These are phyloP conservation scores for Pseudorhombus dupliciocellatus DNA, from an alignment of 2,113 vertebrate genomes.

Conservation along the genomic window DNA sequence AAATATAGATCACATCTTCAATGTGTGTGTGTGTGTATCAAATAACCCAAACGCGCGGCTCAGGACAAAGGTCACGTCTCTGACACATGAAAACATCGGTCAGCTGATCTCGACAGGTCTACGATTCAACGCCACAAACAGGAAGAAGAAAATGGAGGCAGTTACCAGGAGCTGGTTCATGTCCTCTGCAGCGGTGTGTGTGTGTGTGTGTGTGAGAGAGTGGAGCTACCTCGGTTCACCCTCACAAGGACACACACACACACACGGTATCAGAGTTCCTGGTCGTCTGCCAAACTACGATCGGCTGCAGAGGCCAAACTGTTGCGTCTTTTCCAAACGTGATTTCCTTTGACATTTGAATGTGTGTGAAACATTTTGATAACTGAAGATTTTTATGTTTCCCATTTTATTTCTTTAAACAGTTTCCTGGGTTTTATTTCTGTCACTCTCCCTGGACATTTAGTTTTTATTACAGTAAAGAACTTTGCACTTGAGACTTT, in stretches of 20 bases:
- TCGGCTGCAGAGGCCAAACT: slow-evolving; percentile 60
- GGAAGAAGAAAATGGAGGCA: not conserved
- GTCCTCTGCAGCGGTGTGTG: slow-evolving; percentile 36
- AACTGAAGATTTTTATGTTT: too few relatives aligned
- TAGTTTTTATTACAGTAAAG: too few relatives aligned
- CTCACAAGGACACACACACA: slow-evolving; percentile 60
- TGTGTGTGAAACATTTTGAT: not conserved
- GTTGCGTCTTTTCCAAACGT: not conserved
- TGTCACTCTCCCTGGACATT: too few relatives aligned
- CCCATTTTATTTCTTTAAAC: too few relatives aligned
- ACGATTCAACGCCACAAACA: not conserved
- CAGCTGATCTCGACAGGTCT: not conserved
- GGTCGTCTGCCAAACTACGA: slow-evolving; percentile 75
- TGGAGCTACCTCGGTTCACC: slow-evolving; percentile 28
- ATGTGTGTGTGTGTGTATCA: not conserved
- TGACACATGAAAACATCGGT: not conserved
- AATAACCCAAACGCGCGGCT: not conserved
- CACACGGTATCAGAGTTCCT: slow-evolving; percentile 29
- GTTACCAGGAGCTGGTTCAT: slow-evolving; percentile 79
- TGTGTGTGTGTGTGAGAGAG: slow-evolving; percentile 24
- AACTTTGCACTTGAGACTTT: too few relatives aligned
- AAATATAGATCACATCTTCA: slow-evolving; percentile 6
- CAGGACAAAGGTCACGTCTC: slow-evolving; percentile 15
- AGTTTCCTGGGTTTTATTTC: too few relatives aligned
- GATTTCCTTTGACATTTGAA: not conserved